Percentiles rank a stretch among this genome's conserved stretches.
phyloP scores from a whole-genome alignment of 2,797 vertebrate genomes.

The Kryptopterus vitreolus region DNA sequence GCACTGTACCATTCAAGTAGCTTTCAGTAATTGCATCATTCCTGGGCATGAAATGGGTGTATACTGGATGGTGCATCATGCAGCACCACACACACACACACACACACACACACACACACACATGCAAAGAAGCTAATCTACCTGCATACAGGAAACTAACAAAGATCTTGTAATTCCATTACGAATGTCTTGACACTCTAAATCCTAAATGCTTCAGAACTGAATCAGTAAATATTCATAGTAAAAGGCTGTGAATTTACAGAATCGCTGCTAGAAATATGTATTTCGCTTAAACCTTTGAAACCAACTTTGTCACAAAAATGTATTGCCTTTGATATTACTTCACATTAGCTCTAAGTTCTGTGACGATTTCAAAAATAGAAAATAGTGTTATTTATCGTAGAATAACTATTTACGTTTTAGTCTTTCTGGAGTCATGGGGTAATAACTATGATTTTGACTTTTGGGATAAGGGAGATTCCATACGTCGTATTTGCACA shows the following conservation, averaged over 20 bases:
- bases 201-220: background rate
- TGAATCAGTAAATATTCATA: background rate
- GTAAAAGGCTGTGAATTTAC: background rate
- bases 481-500: constrained; percentile 31
- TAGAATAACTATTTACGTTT: background rate
- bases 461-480: constrained; percentile 22
- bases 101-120: background rate
- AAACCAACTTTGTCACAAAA: background rate
- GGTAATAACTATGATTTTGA: background rate
- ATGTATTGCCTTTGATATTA: background rate
- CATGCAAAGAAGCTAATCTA: background rate
- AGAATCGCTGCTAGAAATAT: background rate
- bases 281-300: background rate
- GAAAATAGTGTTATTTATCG: background rate
- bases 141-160: background rate
- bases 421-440: constrained; percentile 13
- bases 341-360: constrained; percentile 9
- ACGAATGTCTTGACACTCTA: background rate
- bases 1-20: background rate
- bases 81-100: background rate
- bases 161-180: background rate
- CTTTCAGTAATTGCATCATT: background rate
- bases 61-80: background rate
- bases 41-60: background rate
- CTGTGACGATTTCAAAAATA: background rate